A percentile compares a stretch with the other conserved stretches of the same genome.
These are phyloP conservation scores for Anoplophora glabripennis DNA, from an alignment of 1,140 invertebrate species.

Conservation along the genomic window DNA sequence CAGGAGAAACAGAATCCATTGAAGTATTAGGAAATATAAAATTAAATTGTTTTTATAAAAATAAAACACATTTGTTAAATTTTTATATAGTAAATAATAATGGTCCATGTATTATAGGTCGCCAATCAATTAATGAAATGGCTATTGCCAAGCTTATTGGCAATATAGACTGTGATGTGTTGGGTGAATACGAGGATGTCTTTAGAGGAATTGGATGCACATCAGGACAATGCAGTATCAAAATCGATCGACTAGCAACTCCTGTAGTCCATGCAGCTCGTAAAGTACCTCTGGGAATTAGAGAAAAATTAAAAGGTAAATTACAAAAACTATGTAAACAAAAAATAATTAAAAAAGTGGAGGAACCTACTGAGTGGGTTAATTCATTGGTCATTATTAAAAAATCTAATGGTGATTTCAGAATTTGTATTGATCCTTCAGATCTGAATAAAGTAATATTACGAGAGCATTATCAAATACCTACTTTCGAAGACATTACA, in stretches of 20 bases:
- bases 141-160: too few species aligned
- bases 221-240: not conserved
- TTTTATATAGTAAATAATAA: too few species aligned
- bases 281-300: constrained; percentile 1
- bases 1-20: too few species aligned
- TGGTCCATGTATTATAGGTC: too few species aligned
- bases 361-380: constrained; percentile 23
- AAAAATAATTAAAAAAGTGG: constrained; percentile 28
- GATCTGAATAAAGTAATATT: constrained; percentile 28
- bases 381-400: constrained; percentile 26
- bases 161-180: too few species aligned
- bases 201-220: constrained; percentile 5
- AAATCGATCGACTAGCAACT: constrained; percentile 1
- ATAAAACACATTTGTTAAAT: too few species aligned
- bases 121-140: too few species aligned
- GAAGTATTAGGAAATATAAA: too few species aligned
- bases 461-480: constrained; percentile 20
- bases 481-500: constrained; percentile 20
- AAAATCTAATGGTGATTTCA: constrained; percentile 19
- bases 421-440: constrained; percentile 30
- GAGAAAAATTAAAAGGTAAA: constrained; percentile 12
- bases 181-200: constrained; percentile 5
- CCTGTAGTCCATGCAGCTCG: constrained; percentile 1
- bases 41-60: too few species aligned
- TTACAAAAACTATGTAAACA: constrained; percentile 3